phyloP scores from a whole-genome alignment of 2,888 invertebrate species.

The Beris morrisii region DNA sequence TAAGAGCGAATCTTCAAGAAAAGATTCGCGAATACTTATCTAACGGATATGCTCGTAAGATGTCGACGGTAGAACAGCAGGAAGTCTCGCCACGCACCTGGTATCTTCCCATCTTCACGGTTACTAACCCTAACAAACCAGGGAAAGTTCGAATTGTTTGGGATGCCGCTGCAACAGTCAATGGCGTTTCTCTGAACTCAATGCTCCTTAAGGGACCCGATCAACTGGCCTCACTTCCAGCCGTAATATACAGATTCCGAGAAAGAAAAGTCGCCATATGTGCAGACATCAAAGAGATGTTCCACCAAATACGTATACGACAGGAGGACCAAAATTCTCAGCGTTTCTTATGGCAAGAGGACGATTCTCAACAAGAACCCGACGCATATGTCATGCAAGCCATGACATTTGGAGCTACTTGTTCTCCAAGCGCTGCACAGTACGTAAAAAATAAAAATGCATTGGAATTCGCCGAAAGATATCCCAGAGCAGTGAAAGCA shows the following conservation, averaged over 20 bases:
- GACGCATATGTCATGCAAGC: slow-evolving; percentile 39
- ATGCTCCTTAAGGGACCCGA: slow-evolving; percentile 47
- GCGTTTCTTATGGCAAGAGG: slow-evolving; percentile 44
- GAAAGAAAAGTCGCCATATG: slow-evolving; percentile 46
- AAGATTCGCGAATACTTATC: slow-evolving; percentile 38
- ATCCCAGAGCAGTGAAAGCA: slow-evolving; percentile 37
- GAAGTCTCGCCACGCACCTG: slow-evolving; percentile 34
- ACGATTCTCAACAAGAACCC: slow-evolving; percentile 16
- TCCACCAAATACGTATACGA: slow-evolving; percentile 41
- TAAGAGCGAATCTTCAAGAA: slow-evolving; percentile 33
- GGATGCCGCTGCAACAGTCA: slow-evolving; percentile 46
- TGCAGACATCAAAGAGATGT: slow-evolving; percentile 46
- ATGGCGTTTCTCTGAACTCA: slow-evolving; percentile 45
- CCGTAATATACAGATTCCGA: slow-evolving; percentile 50
- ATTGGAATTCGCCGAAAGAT: slow-evolving; percentile 33
- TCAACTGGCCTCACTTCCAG: slow-evolving; percentile 45
- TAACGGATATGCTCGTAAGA: slow-evolving; percentile 40
- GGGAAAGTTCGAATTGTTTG: slow-evolving; percentile 45
- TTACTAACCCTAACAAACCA: slow-evolving; percentile 43
- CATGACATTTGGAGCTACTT: slow-evolving; percentile 41
- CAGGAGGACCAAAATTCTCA: slow-evolving; percentile 44
- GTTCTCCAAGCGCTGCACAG: slow-evolving; percentile 37
- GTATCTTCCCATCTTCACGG: slow-evolving; percentile 45
- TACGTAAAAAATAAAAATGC: slow-evolving; percentile 40
- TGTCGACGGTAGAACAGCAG: slow-evolving; percentile 34